Conservation (phyloP, 2,888 invertebrate genomes). For the Ectemnius continuus region DNA sequence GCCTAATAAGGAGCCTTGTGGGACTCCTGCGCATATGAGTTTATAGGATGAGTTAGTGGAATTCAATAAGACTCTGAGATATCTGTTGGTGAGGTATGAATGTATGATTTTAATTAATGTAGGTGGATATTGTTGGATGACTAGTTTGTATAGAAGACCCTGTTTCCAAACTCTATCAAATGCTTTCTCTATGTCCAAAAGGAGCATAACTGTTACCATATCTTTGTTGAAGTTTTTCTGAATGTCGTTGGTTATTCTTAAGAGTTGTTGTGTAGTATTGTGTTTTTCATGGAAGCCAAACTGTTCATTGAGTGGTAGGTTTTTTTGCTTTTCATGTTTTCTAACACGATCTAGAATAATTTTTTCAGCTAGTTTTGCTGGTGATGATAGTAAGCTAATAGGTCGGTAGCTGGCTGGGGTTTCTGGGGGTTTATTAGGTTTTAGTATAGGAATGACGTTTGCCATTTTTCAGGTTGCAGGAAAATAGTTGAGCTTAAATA, state of each 20-base stretch:
- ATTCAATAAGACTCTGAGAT: not conserved
- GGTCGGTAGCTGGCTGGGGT: not conserved
- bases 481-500: not conserved
- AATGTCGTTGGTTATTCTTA: not conserved
- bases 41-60: not conserved
- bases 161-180: conserved; percentile 13
- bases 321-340: not conserved
- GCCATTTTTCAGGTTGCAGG: not conserved
- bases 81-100: not conserved
- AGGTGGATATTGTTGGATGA: not conserved
- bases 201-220: not conserved
- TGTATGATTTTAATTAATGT: not conserved
- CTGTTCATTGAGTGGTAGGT: not conserved
- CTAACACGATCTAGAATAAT: not conserved
- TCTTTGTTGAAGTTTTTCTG: not conserved
- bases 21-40: not conserved
- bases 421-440: not conserved
- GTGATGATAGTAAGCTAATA: not conserved
- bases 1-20: conserved; percentile 13
- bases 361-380: conserved; percentile 11
- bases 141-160: not conserved
- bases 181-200: not conserved
- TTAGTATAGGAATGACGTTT: not conserved
- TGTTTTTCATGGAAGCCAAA: conserved; percentile 3
- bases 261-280: not conserved